These are phyloP conservation scores for Acanthosepion pharaonis DNA, from an alignment of 2,888 invertebrate genomes.

Conservation along the genomic window DNA sequence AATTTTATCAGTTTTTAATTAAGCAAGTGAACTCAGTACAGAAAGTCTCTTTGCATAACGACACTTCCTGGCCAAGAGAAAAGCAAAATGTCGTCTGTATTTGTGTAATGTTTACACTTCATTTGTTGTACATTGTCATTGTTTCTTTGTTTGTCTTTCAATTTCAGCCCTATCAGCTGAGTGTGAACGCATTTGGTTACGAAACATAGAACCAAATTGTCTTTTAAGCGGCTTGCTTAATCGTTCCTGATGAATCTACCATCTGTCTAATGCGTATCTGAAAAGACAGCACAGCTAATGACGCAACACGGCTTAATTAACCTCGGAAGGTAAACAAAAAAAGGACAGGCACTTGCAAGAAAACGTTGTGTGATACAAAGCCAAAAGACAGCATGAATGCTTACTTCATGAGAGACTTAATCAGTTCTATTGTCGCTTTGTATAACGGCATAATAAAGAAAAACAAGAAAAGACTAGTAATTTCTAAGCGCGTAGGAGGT, in stretches of 20 bases:
- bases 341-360: not conserved
- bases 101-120: not conserved
- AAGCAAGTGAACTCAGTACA: not conserved
- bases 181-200: too few species aligned
- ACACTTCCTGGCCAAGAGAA: not conserved
- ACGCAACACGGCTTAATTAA: not conserved
- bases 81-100: not conserved
- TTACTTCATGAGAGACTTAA: not conserved
- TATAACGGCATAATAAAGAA: too few species aligned
- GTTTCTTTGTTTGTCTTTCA: not conserved
- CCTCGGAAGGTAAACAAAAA: not conserved
- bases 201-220: not conserved
- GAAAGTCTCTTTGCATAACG: not conserved
- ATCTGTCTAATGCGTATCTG: not conserved
- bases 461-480: not conserved
- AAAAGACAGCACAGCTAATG: not conserved
- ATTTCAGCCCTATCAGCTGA: not conserved
- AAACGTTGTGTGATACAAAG: not conserved
- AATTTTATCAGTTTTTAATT: not conserved
- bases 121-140: not conserved
- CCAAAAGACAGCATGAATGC: not conserved
- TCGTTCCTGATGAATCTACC: not conserved
- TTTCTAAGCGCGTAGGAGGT: not conserved
- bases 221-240: not conserved
- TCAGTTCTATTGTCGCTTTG: not conserved